These are phyloP conservation scores for Oriolus oriolus DNA, from an alignment of 2,113 vertebrate species.

Conservation along the genomic window DNA sequence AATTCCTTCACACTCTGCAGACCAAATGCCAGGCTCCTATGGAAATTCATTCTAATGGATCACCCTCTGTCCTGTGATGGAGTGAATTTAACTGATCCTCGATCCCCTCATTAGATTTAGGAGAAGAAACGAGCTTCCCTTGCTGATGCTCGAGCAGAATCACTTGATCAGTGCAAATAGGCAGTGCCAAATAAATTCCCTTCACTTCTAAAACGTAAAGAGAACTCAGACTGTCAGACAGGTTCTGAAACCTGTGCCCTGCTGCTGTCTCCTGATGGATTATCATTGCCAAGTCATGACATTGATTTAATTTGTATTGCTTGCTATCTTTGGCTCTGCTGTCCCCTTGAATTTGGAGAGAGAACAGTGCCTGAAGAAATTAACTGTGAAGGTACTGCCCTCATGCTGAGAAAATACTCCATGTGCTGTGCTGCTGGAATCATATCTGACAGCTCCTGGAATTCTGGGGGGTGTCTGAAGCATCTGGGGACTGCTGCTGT, in stretches of 20 bases:
- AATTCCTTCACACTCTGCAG: background rate
- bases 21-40: background rate
- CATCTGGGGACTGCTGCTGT: background rate
- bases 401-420: accelerated
- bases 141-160: background rate
- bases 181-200: background rate
- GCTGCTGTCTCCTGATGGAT: background rate
- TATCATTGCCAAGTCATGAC: background rate
- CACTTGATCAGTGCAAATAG: background rate
- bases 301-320: background rate
- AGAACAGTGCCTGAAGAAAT: background rate
- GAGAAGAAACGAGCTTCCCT: background rate
- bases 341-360: background rate
- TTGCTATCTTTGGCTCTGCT: background rate
- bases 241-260: background rate
- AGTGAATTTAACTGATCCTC: too few relatives aligned
- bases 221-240: background rate
- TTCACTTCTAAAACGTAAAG: accelerated
- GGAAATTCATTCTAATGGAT: background rate
- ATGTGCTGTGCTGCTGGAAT: background rate
- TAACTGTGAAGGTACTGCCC: background rate
- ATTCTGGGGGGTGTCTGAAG: background rate
- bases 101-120: background rate
- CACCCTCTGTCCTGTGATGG: background rate
- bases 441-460: background rate